phyloP scores from a whole-genome alignment of 2,888 invertebrate species.

The Sphaerophoria taeniata region DNA sequence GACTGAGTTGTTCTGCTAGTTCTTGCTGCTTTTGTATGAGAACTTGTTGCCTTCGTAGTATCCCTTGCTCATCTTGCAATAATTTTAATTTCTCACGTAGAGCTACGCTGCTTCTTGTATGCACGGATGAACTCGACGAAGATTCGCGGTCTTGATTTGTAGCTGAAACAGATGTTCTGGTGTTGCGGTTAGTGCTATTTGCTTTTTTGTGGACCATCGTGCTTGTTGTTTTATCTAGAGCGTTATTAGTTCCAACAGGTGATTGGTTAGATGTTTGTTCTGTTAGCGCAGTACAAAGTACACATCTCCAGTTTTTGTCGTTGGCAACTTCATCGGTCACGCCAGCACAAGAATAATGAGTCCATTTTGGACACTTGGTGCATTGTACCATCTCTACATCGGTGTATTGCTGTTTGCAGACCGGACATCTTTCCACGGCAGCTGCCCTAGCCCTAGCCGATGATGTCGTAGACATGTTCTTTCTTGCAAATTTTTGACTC shows the following conservation, averaged over 20 bases:
- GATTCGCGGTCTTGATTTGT: background rate
- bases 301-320: background rate
- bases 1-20: background rate
- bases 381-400: background rate
- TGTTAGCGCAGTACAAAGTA: background rate
- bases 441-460: too few species aligned
- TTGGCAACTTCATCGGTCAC: slow-evolving; percentile 6
- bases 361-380: slow-evolving; percentile 4
- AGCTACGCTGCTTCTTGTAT: background rate
- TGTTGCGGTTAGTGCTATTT: background rate
- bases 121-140: background rate
- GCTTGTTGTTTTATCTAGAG: background rate
- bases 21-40: slow-evolving; percentile 1
- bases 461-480: too few species aligned
- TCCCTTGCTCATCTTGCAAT: background rate
- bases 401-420: background rate
- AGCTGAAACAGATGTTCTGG: background rate
- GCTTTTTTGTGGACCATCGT: background rate
- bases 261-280: slow-evolving; percentile 1
- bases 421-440: background rate
- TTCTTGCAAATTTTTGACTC: too few species aligned
- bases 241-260: background rate
- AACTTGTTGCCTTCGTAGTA: background rate
- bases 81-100: background rate
- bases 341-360: background rate